Evolutionary conservation across 2,113 vertebrate species (phyloP).

Genomic region (Lycaon pictus): DNA sequence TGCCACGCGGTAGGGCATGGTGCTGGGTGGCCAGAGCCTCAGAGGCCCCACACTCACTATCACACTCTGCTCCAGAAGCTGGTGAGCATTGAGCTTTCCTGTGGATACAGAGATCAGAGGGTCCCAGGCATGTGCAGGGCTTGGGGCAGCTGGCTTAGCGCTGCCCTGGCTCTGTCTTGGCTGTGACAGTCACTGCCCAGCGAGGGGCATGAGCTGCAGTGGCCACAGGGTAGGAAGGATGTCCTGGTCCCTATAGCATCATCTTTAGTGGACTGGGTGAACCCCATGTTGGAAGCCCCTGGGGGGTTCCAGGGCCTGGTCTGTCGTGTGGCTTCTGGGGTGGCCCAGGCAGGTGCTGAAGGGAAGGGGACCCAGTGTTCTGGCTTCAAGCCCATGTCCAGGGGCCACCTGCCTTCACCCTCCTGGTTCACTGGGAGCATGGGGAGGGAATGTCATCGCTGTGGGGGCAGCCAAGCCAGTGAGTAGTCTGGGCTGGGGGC

Average conservation of each 20-base stretch:
- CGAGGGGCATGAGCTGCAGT: accelerated
- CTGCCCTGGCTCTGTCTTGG: no score
- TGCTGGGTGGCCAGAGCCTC: not conserved
- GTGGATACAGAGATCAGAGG: accelerated
- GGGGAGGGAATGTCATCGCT: accelerated
- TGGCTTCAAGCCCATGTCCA: not conserved
- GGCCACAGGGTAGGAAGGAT: not conserved
- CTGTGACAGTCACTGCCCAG: accelerated
- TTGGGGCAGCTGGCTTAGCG: accelerated
- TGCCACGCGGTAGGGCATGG: accelerated
- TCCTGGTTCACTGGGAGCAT: accelerated
- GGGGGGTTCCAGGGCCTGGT: no score
- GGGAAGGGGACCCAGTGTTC: no score
- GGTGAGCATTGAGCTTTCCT: not conserved
- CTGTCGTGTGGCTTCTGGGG: not conserved
- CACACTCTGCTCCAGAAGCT: accelerated
- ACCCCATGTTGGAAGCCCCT: not conserved
- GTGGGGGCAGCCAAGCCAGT: accelerated
- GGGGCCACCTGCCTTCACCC: no score
- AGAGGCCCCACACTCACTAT: accelerated
- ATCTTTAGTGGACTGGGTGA: not conserved
- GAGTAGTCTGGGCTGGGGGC: slow-evolving; percentile 33
- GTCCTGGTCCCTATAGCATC: not conserved
- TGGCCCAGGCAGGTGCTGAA: no score
- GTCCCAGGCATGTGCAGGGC: accelerated